Conservation (phyloP, 2,888 invertebrate genomes). For the Melipona beecheii region DNA sequence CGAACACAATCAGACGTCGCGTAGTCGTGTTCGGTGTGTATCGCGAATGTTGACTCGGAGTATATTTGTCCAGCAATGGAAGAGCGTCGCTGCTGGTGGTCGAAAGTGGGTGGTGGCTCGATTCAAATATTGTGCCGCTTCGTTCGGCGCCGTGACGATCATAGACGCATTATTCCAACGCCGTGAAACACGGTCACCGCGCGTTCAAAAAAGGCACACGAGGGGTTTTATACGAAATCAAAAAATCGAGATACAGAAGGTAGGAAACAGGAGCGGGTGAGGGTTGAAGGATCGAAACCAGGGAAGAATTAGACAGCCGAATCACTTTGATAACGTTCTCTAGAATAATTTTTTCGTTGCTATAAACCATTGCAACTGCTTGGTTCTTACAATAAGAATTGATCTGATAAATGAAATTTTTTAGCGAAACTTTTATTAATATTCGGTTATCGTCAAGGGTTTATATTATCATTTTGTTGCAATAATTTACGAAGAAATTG, state of each 20-base stretch:
- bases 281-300: neutral
- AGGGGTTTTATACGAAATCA: conserved; percentile 18
- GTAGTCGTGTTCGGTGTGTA: conserved; percentile 71
- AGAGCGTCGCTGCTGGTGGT: conserved; percentile 68
- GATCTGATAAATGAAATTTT: no score
- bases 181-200: conserved; percentile 44
- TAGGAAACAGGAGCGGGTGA: neutral
- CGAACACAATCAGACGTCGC: conserved; percentile 65
- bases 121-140: conserved; percentile 73
- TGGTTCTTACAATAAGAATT: no score
- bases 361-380: no score
- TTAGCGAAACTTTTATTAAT: no score
- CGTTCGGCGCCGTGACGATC: conserved; percentile 73
- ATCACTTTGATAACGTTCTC: no score
- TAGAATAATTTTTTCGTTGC: no score
- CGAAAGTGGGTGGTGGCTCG: conserved; percentile 44
- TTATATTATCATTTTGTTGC: no score
- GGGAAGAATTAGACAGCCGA: neutral
- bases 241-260: conserved; percentile 9
- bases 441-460: no score
- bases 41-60: conserved; percentile 80
- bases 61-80: conserved; percentile 82
- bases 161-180: conserved; percentile 74
- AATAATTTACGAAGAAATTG: no score
- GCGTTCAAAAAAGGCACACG: conserved; percentile 28